Base-by-base conservation (phyloP, 2,113 vertebrate species). In the Lasiurus borealis region DNA sequence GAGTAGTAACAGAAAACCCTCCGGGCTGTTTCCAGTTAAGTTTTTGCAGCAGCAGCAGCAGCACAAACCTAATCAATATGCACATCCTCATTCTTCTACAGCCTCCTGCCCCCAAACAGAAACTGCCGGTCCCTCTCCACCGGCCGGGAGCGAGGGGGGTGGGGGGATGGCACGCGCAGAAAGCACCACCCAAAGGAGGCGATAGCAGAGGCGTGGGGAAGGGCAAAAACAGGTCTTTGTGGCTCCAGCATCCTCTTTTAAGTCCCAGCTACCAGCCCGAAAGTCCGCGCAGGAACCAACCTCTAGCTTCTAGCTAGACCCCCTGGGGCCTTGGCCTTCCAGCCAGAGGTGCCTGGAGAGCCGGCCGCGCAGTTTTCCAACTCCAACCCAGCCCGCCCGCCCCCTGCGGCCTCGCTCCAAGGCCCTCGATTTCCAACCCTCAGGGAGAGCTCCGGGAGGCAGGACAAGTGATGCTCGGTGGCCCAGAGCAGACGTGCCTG, bases 81-180 rank as follows among this genome's bases (percentile, higher is more conserved):
- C 85, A 16, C 48, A 44, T 80, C 87, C 52, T 89, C 81, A 6
- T 77, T 90, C 73, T 94, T 9, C 72, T 25, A 40, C 76, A 94
- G 77, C 64, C 81, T 90, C 83, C 73, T 29, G 84, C 54, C 59
- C 80, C 82, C 78, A 40, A 14, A 75, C 34, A 95, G 81, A 71
- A 94, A 71, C 89, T 15, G 83, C 90, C 6, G 14, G 68, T 54
- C 76, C 59, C 52, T 80, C 91, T 89, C 44, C 57, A n/a, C 2
- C 8, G 72, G 73, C 8, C 4, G 13, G 44, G 8, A 27, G 44
- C 8, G 73, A 29, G 31, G 66, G 31, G 31, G 31, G 46, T 1
- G 44, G 25, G 13, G 8, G 27, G 13, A 44, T 14, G 1, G 73
- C 7, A 25, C 23, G 8, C 57, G 9, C 48, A 90, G 90, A 93